Evolutionary conservation across 2,113 vertebrate species (phyloP).

Genomic region (Lontra canadensis): DNA sequence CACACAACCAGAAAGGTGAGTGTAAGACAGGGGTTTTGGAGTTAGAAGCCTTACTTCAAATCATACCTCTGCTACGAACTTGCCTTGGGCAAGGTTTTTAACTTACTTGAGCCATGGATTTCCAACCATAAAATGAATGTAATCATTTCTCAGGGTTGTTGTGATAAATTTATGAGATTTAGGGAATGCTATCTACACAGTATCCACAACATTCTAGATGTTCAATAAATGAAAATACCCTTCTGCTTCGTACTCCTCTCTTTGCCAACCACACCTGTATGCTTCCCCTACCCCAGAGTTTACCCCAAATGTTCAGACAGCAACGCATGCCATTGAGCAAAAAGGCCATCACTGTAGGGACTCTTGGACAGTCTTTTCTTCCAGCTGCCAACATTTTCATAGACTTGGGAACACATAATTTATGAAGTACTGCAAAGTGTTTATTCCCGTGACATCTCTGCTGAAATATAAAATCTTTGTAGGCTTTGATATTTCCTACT

Average conservation of each 20-base stretch:
- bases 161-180: neutral
- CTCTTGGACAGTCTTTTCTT: neutral
- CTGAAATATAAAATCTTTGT: neutral
- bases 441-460: neutral
- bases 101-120: neutral
- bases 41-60: no score
- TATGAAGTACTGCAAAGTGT: accelerated
- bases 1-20: neutral
- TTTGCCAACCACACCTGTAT: neutral
- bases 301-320: neutral
- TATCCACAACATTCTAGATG: neutral
- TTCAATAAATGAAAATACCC: neutral
- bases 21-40: accelerated
- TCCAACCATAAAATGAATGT: neutral
- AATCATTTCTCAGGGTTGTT: neutral
- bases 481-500: neutral
- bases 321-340: neutral
- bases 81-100: neutral
- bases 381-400: neutral
- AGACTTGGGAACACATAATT: neutral
- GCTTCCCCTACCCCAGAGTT: neutral
- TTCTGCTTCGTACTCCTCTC: neutral
- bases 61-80: neutral
- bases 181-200: neutral
- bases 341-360: neutral